Conservation (phyloP, 2,113 vertebrate species). For the Ia io region DNA sequence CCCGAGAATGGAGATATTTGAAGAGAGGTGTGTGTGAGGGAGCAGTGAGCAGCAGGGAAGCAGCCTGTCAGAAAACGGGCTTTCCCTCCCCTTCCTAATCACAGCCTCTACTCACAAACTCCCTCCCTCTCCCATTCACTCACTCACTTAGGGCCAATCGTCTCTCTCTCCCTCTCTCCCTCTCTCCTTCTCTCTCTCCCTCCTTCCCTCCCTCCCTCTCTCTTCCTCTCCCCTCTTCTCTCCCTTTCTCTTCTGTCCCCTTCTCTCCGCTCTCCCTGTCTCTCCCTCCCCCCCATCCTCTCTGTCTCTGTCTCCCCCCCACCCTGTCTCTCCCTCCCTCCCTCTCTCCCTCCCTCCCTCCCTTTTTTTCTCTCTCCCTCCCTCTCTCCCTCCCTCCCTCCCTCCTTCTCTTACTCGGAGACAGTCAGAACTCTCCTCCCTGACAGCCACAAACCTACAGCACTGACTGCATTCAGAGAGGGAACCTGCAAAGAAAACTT, state of each 20-base stretch:
- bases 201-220: not conserved
- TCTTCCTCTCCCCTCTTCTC: slow-evolving; percentile 55
- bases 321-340: not conserved
- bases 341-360: slow-evolving; percentile 34
- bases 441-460: slow-evolving; percentile 88
- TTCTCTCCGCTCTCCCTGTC: slow-evolving; percentile 62
- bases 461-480: slow-evolving; percentile 86
- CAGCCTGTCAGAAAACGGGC: slow-evolving; percentile 82
- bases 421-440: slow-evolving; percentile 88
- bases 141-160: slow-evolving; percentile 88
- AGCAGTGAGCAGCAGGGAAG: slow-evolving; percentile 83
- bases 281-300: slow-evolving; percentile 81
- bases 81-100: slow-evolving; percentile 87
- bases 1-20: slow-evolving; percentile 78
- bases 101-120: slow-evolving; percentile 87
- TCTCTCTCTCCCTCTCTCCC: not conserved
- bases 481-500: slow-evolving; percentile 88
- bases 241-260: slow-evolving; percentile 59
- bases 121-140: slow-evolving; percentile 90
- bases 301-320: slow-evolving; percentile 8
- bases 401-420: slow-evolving; percentile 70
- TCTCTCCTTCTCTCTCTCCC: slow-evolving; percentile 28
- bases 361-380: slow-evolving; percentile 64
- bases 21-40: slow-evolving; percentile 85
- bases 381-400: slow-evolving; percentile 71